These are phyloP conservation scores for Bradynema listronoti DNA, from an alignment of 1,140 invertebrate genomes.

Conservation along the genomic window DNA sequence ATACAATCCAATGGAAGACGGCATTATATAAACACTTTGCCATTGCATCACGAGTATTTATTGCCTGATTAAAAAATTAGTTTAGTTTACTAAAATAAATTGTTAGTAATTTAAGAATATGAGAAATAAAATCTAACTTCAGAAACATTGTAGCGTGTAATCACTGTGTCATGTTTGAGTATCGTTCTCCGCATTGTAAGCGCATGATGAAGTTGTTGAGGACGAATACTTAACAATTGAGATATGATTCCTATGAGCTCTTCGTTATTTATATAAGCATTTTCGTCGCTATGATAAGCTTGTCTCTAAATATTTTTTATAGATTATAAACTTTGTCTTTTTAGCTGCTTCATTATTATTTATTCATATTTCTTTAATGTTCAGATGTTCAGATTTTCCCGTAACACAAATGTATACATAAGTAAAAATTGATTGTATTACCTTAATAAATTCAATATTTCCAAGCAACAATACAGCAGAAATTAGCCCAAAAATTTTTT, in stretches of 20 bases:
- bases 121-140: too few relatives aligned
- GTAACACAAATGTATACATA: neutral
- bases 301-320: conserved; percentile 60
- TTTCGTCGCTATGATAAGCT: conserved; percentile 79
- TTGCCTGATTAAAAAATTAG: conserved; percentile 63
- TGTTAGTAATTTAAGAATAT: conserved; percentile 58
- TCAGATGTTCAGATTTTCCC: neutral
- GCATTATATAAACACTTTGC: conserved; percentile 93
- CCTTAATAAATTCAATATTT: conserved; percentile 64
- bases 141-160: too few relatives aligned
- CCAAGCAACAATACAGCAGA: conserved; percentile 77
- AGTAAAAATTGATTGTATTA: conserved; percentile 35
- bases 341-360: too few relatives aligned
- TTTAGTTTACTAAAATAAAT: conserved; percentile 29
- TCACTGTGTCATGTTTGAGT: too few relatives aligned
- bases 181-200: conserved; percentile 45
- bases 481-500: conserved; percentile 77
- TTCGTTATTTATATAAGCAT: conserved; percentile 80
- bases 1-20: conserved; percentile 93
- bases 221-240: conserved; percentile 68
- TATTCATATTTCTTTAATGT: neutral
- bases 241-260: conserved; percentile 72
- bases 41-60: too few relatives aligned
- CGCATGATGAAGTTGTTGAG: conserved; percentile 42
- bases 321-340: too few relatives aligned